Base-by-base conservation (phyloP, 2,797 vertebrate species). In the Liparis tanakae region DNA sequence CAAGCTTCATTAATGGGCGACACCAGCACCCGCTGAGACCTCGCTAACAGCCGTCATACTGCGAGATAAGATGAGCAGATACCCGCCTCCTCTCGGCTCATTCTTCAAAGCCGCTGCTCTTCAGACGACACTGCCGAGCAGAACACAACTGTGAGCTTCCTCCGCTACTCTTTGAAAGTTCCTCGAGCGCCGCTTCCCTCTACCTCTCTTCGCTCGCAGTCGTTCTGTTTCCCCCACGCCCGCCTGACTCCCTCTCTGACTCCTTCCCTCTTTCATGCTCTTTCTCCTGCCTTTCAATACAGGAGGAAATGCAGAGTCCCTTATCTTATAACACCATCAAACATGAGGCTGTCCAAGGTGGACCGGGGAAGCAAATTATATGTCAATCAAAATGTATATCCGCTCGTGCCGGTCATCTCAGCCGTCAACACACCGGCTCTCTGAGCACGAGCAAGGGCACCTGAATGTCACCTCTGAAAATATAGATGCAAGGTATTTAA, bases 301-400 rank as follows among this genome's bases (percentile, higher is more conserved):
- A 80, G 86, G 64, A 58, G 62, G 80, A 75, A 85, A 87, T 86
- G 74, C 83, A 67, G 78, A 82, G 78, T 81, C 74, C 87, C 86
- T 87, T 92, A 93, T 94, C 94, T 86, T 84, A 87, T 88, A 87
- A 90, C 91, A 82, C 86, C 88, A 91, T 93, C 89, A 91, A 89
- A 90, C 78, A 76, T 75, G 55, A 82, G 85, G 85, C 88, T 89
- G 92, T 89, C 91, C 85, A 67, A 87, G 89, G 86, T 84, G 84
- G 86, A 87, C 88, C 1, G 66, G 72, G 46, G 74, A 81, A 89
- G 91, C 88, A 94, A 94, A 93, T 94, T 87, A 91, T 90, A 76
- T 92, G 93, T 92, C 94, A 92, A 83, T 93, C 93, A 94, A 93
- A 92, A 86, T 85, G 75, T 83, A 87, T 91, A 92, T 93, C 91